Conservation (phyloP, 2,797 vertebrate genomes). For the Uromys caudimaculatus region DNA sequence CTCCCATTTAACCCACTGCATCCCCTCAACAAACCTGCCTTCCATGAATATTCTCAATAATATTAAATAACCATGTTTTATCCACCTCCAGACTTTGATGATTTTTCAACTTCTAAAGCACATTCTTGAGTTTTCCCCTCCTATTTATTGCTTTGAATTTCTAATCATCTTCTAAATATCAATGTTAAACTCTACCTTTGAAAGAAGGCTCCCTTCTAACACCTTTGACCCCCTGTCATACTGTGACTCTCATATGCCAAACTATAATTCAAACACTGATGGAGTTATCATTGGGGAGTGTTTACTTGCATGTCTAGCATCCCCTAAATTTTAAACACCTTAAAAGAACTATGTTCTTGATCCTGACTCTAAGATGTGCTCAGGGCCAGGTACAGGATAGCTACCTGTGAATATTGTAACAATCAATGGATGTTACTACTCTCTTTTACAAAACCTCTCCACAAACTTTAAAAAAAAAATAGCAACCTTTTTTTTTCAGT, state of each 20-base stretch:
- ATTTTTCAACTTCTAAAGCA: not conserved
- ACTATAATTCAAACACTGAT: not conserved
- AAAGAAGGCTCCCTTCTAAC: not conserved
- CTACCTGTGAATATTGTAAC: not conserved
- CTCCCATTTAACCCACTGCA: not conserved
- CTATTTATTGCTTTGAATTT: not conserved
- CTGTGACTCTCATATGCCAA: not conserved
- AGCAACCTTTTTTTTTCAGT: not conserved
- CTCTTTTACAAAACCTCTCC: slow-evolving; percentile 40
- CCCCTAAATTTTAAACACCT: not conserved
- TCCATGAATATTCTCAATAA: not conserved
- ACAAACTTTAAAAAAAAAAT: slow-evolving; percentile 30
- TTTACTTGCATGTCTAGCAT: not conserved
- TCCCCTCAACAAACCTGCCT: not conserved
- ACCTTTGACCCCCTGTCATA: not conserved
- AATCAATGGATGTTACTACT: not conserved
- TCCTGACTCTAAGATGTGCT: not conserved
- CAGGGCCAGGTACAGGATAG: not conserved
- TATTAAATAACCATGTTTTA: not conserved
- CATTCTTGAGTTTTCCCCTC: not conserved
- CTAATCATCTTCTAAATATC: not conserved
- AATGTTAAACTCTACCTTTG: slow-evolving; percentile 20
- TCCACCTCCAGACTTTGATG: not conserved
- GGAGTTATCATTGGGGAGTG: not conserved
- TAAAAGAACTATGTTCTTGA: not conserved